Conservation (phyloP, 2,797 vertebrate species). For the Sebastes trivittatus region DNA sequence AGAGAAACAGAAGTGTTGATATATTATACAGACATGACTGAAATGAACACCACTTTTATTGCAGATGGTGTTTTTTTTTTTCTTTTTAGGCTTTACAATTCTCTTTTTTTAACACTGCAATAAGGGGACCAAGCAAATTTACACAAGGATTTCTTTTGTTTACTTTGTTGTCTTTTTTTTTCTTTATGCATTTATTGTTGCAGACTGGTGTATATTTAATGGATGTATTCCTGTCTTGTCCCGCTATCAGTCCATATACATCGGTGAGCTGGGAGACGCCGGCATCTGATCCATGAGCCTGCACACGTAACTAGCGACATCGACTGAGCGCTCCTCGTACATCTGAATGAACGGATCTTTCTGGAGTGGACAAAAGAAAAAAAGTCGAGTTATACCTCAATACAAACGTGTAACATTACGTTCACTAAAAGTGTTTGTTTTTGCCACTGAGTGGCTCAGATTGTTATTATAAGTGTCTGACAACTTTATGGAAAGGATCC, state of each 20-base stretch:
- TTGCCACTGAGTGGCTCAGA: too few relatives aligned
- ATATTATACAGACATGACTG: conserved; percentile 91
- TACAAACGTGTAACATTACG: neutral
- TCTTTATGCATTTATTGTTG: conserved; percentile 15
- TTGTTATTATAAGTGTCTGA: too few relatives aligned
- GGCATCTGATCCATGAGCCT: conserved; percentile 98
- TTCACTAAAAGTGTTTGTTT: too few relatives aligned
- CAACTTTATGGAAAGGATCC: too few relatives aligned
- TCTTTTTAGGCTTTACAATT: conserved; percentile 71
- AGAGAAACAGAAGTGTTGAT: conserved; percentile 82
- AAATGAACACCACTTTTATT: conserved; percentile 88
- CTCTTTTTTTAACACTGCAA: conserved; percentile 84
- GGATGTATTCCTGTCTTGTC: conserved; percentile 57
- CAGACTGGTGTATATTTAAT: conserved; percentile 27
- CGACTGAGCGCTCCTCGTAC: conserved; percentile 95
- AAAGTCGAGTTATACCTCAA: neutral
- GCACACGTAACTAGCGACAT: conserved; percentile 95
- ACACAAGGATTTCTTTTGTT: conserved; percentile 73
- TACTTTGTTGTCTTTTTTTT: conserved; percentile 23
- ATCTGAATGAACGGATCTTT: conserved; percentile 98
- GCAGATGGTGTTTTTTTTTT: conserved; percentile 81
- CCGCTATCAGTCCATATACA: conserved; percentile 92
- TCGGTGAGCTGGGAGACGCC: conserved; percentile 93
- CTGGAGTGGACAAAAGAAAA: conserved; percentile 70
- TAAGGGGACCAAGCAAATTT: conserved; percentile 85